phyloP scores from a whole-genome alignment of 2,888 invertebrate species.

The Galerucella pusilla region DNA sequence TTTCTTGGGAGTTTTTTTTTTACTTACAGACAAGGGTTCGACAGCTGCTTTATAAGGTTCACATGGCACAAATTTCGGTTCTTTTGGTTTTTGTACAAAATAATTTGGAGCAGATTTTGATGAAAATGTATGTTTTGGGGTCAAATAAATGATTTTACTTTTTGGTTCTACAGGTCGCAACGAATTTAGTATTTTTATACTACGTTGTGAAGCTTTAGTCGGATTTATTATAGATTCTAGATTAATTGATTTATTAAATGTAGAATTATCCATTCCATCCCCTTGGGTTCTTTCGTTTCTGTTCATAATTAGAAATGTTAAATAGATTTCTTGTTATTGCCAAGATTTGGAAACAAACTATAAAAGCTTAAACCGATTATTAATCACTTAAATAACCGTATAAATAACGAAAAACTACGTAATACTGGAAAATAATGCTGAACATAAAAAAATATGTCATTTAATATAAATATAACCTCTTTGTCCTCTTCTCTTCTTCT shows the following conservation, averaged over 20 bases:
- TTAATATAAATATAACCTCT: no score
- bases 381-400: no score
- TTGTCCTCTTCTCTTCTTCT: no score
- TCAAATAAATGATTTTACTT: slow-evolving; percentile 70
- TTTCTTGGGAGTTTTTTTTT: slow-evolving; percentile 53
- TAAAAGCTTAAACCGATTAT: no score
- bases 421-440: no score
- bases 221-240: slow-evolving; percentile 32
- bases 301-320: slow-evolving; percentile 20
- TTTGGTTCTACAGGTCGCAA: slow-evolving; percentile 63
- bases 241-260: slow-evolving; percentile 3
- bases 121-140: slow-evolving; percentile 72
- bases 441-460: no score
- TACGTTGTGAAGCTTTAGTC: slow-evolving; percentile 8
- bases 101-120: slow-evolving; percentile 69
- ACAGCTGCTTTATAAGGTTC: slow-evolving; percentile 90
- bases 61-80: slow-evolving; percentile 88
- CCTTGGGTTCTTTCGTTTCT: slow-evolving; percentile 48
- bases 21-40: slow-evolving; percentile 75
- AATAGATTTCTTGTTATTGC: background rate
- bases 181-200: slow-evolving; percentile 49
- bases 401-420: no score
- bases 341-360: no score
- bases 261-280: slow-evolving; percentile 52
- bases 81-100: slow-evolving; percentile 69